Evolutionary conservation across 30 jellyfish, hydroid and myxozoan genomes (phyloP).

Genomic region (Hydractinia symbiolongicarpus): DNA sequence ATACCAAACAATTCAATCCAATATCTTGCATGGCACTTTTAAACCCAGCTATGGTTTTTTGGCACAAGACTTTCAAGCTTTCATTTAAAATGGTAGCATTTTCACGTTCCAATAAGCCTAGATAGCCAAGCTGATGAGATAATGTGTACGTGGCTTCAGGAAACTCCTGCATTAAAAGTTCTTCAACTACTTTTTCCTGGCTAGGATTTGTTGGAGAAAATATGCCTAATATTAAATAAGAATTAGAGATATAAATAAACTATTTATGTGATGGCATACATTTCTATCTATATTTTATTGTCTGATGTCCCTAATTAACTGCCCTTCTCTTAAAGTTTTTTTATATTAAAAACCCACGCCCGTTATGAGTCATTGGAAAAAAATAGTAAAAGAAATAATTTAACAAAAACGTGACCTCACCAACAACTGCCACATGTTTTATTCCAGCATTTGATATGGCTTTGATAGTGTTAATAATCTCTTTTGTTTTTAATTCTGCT

Average conservation of each 20-base stretch:
- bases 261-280: too few relatives aligned
- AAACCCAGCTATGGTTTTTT: slow-evolving; percentile 34
- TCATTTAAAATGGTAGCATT: slow-evolving; percentile 59
- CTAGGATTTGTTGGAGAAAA: slow-evolving; percentile 37
- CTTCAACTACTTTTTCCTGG: slow-evolving; percentile 40
- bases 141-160: slow-evolving; percentile 28
- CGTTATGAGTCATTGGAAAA: too few relatives aligned
- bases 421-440: slow-evolving; percentile 49
- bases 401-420: slow-evolving; percentile 1
- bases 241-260: not conserved
- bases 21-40: slow-evolving; percentile 25
- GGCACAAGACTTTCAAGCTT: slow-evolving; percentile 30
- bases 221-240: slow-evolving; percentile 20
- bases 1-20: slow-evolving; percentile 42
- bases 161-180: slow-evolving; percentile 9
- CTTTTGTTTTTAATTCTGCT: slow-evolving; percentile 13
- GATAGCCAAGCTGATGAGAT: slow-evolving; percentile 46
- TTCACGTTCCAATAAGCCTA: slow-evolving; percentile 59
- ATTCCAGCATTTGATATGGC: slow-evolving; percentile 22
- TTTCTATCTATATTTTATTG: too few relatives aligned
- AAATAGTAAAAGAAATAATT: too few relatives aligned
- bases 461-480: slow-evolving; percentile 9
- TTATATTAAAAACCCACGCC: too few relatives aligned
- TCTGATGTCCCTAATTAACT: too few relatives aligned
- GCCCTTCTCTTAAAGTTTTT: too few relatives aligned